Base-by-base conservation (phyloP, 2,888 invertebrate species). In the Pseudococcus jackbeardsleyi region DNA sequence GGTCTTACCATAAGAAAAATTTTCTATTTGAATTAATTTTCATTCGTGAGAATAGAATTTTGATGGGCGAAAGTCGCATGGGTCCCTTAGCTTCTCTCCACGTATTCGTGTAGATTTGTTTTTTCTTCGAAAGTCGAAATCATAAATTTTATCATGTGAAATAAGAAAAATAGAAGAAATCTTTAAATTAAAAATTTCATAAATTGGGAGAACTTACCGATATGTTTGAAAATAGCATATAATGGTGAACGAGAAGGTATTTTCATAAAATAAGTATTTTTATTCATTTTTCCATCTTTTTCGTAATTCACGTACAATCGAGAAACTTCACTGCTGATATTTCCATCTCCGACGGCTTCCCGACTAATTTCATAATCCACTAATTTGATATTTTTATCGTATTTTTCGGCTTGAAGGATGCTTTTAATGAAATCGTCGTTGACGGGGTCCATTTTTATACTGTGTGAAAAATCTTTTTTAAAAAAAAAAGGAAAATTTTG, bases 191-290 rank as follows among this genome's bases (percentile, higher is more conserved):
- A 82, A 79, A 82, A 82, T 82, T n/a, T n/a, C n/a, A n/a, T 3
- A 82, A 72, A 72, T n/a, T n/a, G n/a, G 46, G 1, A 46, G n/a
- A 12, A 82, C 79, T 82, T 46, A 82, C 79, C 79, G 79, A 82
- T 33, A 8, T n/a, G 46, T 82, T 82, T 82, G 2, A 82, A 46
- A 82, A 82, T 82, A 82, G 26, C 11, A 46, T 82, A 82, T 46
- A 82, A 46, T 33, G 79, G 79, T 19, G 79, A 82, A 9, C 4
- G 8, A 7, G 79, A 82, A 82, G 79, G 79, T 46, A 82, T 82
- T 82, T 82, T 82, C 79, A 82, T 82, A 82, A 82, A 82, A 82
- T 82, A 82, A 3, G 79, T 82, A 2, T 82, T 82, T 82, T 82
- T 82, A 82, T 46, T 82, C 1, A 82, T 19, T 46, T 46, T 82